phyloP scores from a whole-genome alignment of 2,888 invertebrate species.

The Nemotelus pantherinus region DNA sequence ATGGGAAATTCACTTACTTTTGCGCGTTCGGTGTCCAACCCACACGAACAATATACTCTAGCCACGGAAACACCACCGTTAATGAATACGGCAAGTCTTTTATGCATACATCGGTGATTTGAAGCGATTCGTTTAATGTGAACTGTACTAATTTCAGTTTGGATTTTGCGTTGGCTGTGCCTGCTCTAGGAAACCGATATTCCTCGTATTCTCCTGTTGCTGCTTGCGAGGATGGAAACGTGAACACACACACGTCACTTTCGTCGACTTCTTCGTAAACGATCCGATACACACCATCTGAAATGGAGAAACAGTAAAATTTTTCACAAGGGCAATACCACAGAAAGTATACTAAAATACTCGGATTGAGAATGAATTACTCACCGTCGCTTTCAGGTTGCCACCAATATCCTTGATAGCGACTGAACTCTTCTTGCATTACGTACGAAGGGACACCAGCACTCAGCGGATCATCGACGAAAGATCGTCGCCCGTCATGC shows the following conservation, averaged over 20 bases:
- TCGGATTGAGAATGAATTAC: background rate
- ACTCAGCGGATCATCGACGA: slow-evolving; percentile 85
- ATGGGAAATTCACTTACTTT: slow-evolving; percentile 71
- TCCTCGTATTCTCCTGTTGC: slow-evolving; percentile 85
- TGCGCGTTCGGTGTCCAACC: slow-evolving; percentile 95
- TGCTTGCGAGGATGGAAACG: slow-evolving; percentile 85
- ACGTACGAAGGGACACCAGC: slow-evolving; percentile 98
- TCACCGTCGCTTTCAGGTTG: slow-evolving; percentile 78
- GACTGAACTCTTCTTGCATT: slow-evolving; percentile 96
- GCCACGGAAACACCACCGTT: slow-evolving; percentile 87
- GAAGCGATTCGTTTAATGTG: slow-evolving; percentile 69
- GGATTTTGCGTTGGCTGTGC: slow-evolving; percentile 90
- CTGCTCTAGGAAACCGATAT: slow-evolving; percentile 86
- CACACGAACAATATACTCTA: slow-evolving; percentile 93
- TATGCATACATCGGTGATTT: slow-evolving; percentile 79
- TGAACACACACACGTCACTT: slow-evolving; percentile 89
- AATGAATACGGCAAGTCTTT: slow-evolving; percentile 80
- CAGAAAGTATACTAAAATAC: background rate
- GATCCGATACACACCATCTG: slow-evolving; percentile 82
- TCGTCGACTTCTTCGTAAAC: slow-evolving; percentile 89
- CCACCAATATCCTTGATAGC: slow-evolving; percentile 99
- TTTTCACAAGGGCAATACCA: background rate
- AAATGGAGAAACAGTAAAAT: slow-evolving; percentile 50
- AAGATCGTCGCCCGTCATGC: slow-evolving; percentile 72
- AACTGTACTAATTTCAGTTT: slow-evolving; percentile 87